Evolutionary conservation across 2,888 invertebrate species (phyloP), one percentile per base, ranked within the genome.

Genomic region (Orthonevra nobilis): DNA sequence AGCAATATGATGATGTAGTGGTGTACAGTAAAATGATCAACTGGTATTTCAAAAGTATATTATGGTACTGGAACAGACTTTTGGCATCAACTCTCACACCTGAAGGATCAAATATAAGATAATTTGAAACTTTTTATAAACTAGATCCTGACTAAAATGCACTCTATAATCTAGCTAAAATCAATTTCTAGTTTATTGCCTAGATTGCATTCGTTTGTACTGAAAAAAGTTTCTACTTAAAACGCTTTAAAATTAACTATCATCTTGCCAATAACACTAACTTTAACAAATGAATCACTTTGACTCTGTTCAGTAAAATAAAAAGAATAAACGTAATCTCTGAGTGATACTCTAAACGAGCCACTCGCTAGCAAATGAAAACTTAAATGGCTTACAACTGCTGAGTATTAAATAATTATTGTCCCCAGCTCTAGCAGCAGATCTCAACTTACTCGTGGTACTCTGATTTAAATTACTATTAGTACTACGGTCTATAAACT

Each of bases 301-400:
- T 6, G n/a, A 20, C 19, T 10, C 7, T 2, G 30, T 9, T n/a
- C n/a, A n/a, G n/a, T 44, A 12, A 15, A 54, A 12, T 14, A 1
- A 23, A 12, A 44, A 7, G n/a, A n/a, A n/a, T n/a, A n/a, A n/a
- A n/a, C n/a, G 34, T 26, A 19, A 10, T 30, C 0, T 15, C n/a
- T n/a, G n/a, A n/a, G n/a, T n/a, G 28, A 23, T 12, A 20, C 4
- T 66, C 81, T 84, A 89, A 82, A 89, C 89, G 73, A 89, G 85
- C 88, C 89, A 89, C 82, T 89, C 89, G 81, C 88, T 88, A 72
- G 89, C 86, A 83, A 88, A 85, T 28, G 88, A 86, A 75, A 87
- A 87, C 68, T 86, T 85, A 73, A 89, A 86, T 82, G 87, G 87
- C 81, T 87, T 87, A 83, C 85, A 87, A 84, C 86, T 86, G 85